Percentiles rank a stretch among this genome's conserved stretches.
phyloP scores from a whole-genome alignment of 2,113 vertebrate species.

The Sorex araneus region DNA sequence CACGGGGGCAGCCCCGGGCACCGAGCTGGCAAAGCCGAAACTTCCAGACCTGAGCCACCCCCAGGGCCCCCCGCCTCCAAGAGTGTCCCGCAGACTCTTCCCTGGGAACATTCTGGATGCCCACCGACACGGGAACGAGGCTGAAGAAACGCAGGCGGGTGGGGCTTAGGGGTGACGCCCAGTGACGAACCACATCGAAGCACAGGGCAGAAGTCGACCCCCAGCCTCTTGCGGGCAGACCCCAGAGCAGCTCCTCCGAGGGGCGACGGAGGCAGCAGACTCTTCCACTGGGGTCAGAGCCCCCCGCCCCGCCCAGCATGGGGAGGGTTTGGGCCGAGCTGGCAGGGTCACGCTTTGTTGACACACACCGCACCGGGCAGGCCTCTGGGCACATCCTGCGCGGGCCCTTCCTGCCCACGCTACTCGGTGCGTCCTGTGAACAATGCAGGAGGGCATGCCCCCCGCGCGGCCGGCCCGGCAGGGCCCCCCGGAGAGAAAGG shows the following conservation, averaged over 20 bases:
- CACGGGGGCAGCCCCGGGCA: too few relatives aligned
- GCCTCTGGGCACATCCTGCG: conserved; percentile 82
- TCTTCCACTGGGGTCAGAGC: conserved; percentile 66
- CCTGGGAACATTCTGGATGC: neutral
- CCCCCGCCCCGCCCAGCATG: conserved; percentile 47
- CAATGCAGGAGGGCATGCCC: conserved; percentile 73
- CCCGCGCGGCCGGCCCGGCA: conserved; percentile 16
- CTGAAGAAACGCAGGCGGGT: neutral
- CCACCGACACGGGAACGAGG: neutral
- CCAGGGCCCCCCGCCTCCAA: too few relatives aligned
- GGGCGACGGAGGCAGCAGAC: conserved; percentile 48
- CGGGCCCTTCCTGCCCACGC: conserved; percentile 75
- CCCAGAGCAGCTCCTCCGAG: neutral
- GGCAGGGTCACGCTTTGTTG: conserved; percentile 79
- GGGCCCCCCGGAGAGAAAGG: conserved; percentile 42
- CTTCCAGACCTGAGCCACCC: too few relatives aligned
- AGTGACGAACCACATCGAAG: neutral
- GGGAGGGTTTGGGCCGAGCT: conserved; percentile 60
- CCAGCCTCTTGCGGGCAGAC: neutral
- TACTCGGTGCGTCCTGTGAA: conserved; percentile 73
- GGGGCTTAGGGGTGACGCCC: neutral
- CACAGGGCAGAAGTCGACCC: neutral
- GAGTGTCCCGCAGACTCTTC: neutral
- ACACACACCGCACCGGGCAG: conserved; percentile 64
- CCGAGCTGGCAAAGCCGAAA: too few relatives aligned